Evolutionary conservation across 2,797 vertebrate genomes (phyloP), one percentile per base, ranked within the genome.

Genomic region (Takifugu ocellatus): DNA sequence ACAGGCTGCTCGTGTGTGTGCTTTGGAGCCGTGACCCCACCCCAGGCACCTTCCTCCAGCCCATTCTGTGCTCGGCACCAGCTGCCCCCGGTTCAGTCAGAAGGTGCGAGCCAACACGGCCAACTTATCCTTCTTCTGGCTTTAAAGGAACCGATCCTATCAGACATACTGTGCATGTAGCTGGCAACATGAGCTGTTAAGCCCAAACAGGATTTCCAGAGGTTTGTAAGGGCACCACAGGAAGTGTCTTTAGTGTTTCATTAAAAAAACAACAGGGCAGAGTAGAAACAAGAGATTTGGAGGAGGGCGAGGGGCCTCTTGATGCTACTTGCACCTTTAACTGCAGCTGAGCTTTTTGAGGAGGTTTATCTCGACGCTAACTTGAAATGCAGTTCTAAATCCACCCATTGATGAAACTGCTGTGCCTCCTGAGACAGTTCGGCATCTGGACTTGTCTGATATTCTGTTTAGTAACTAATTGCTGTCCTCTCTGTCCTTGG

Each of bases 1-100:
- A 25, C 73, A 79, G 77, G 79, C 66, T 60, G 70, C 68, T 75
- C 73, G 76, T 75, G 70, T 75, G 67, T 71, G 55, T 62, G 52
- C 70, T 78, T 60, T 57, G 48, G 45, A 61, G 70, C 54, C 61
- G 54, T 70, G 63, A 79, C 79, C 73, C 70, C 50, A 71, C 82
- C 83, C 75, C 69, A 68, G 61, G 71, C 73, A 47, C 25, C 56
- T 57, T 59, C 51, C 59, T 54, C 51, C 36, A 24, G 44, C 46
- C 43, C 63, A 4, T 48, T 54, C 62, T 61, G 24, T 39, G 55
- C 65, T 59, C 69, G 82, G 80, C 75, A 68, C 69, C 72, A 61
- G 5, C 74, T 51, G 25, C 27, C 52, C 68, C 5, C 14, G 6
- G 52, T 65, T 54, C 49, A 39, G 52, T 17, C 61, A 57, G 61